Base-by-base conservation (phyloP, 1,140 invertebrate species). In the Rhyacophila brunnea region DNA sequence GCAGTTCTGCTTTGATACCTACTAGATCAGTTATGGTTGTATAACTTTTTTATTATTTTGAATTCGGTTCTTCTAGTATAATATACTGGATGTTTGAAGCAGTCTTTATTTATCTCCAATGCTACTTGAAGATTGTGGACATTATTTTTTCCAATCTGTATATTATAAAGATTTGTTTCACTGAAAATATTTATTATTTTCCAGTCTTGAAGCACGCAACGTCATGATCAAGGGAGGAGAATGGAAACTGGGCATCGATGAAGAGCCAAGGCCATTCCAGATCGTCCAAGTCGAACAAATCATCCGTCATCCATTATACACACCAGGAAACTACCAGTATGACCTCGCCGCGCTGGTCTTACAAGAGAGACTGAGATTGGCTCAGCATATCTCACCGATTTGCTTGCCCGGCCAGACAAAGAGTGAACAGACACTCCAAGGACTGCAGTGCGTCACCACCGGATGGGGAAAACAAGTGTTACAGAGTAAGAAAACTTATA, bases 401-500 rank as follows among this genome's bases (percentile, higher is more conserved):
- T 93, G 91, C 68, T 71, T 93, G 13, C 80, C 82, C 11, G 66
- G 70, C 5, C 62, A 70, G 2, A 70, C 74, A 1, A 68, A 71
- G 47, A 74, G 68, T 60, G 68, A 70, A 54, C 69, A 73, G 58
- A 74, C 68, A 2, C 75, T 70, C 67, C 71, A 70, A 58, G 72
- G 74, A 1, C 78, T 70, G 18, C 45, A 64, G 44, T 92, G 90
- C 65, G 84, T 90, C 3, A 83, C 87, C 3, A 90, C 89, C 44
- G 90, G 90, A 46, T 92, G 89, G 89, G 90, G 90, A 51, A 91
- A 92, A 70, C 79, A 83, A 58, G 84, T 89, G 17, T 70, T 93
- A 13, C 83, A 87, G 83, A 82, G 90, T 90, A 80, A 32, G 34
- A 15, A 51, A 6, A 28, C 9, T 28, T 28, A n/a, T n/a, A n/a